Evolutionary conservation across 2,113 vertebrate species (phyloP).

Genomic region (Tauraco erythrolophus): DNA sequence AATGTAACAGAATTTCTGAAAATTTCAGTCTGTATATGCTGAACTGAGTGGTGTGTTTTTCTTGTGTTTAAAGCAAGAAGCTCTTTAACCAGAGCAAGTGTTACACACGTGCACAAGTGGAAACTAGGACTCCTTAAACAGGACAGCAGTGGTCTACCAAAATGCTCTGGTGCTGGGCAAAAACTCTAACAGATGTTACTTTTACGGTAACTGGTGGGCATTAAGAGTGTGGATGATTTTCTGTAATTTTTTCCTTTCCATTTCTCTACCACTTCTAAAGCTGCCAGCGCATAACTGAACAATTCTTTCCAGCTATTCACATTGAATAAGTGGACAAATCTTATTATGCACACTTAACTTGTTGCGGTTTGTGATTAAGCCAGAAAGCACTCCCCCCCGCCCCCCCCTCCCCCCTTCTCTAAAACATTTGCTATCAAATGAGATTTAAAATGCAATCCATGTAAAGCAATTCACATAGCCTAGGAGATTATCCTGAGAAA

Average conservation of each 20-base stretch:
- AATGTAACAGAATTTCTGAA: not conserved
- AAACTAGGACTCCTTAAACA: not conserved
- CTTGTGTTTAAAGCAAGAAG: not conserved
- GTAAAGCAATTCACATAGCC: conserved; percentile 1
- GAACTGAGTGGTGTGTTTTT: not conserved
- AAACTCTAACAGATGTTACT: not conserved
- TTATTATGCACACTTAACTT: conserved; percentile 43
- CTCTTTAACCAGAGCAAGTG: not conserved
- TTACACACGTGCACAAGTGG: rapidly evolving
- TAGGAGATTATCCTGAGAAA: conserved; percentile 2
- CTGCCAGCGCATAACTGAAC: not conserved
- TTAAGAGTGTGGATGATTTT: not conserved
- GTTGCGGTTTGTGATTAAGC: not conserved
- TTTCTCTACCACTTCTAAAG: not conserved
- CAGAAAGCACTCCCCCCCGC: not conserved
- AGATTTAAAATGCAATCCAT: conserved; percentile 43
- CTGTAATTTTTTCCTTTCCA: not conserved
- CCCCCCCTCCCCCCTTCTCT: too few species aligned
- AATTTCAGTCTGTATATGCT: not conserved
- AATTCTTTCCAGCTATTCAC: conserved; percentile 51
- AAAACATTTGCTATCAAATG: not conserved
- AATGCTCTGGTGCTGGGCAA: not conserved
- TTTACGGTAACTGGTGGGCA: not conserved
- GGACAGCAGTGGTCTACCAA: not conserved
- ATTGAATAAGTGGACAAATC: conserved; percentile 36